phyloP scores from a whole-genome alignment of 2,113 vertebrate genomes.

The Nothocercus julius region DNA sequence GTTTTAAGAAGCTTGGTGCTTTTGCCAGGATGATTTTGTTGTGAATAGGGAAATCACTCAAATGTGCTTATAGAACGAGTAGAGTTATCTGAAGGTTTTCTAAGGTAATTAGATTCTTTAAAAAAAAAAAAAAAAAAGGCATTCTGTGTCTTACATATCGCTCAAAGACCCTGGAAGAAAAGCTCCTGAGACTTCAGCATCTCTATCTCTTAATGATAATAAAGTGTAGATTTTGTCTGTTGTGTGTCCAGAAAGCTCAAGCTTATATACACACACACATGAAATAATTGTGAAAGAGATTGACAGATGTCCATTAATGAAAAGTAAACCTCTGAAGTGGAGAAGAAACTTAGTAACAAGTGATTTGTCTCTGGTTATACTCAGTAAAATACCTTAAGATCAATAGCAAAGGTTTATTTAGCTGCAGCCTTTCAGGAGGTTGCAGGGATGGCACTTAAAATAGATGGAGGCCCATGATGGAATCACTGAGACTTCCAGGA shows the following conservation, averaged over 20 bases:
- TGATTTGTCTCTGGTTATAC: neutral
- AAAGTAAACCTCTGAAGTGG: neutral
- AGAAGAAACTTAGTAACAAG: neutral
- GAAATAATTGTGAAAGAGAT: neutral
- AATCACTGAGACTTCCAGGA: constrained; percentile 38
- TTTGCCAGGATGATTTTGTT: neutral
- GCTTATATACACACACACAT: neutral
- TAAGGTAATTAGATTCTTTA: neutral
- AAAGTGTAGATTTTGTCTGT: rapidly evolving
- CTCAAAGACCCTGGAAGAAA: neutral
- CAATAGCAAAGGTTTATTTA: neutral
- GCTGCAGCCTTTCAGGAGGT: neutral
- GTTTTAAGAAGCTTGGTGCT: neutral
- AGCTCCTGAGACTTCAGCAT: neutral
- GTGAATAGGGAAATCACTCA: neutral
- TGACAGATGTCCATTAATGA: neutral
- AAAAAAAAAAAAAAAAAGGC: neutral
- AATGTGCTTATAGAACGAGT: neutral
- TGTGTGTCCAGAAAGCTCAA: neutral
- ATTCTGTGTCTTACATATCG: neutral
- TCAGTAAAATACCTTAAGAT: neutral
- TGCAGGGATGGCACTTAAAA: neutral
- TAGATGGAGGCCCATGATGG: neutral
- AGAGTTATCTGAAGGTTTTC: neutral
- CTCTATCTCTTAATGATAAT: neutral